Conservation (phyloP, 1,140 invertebrate species). For the Diabrotica undecimpunctata region DNA sequence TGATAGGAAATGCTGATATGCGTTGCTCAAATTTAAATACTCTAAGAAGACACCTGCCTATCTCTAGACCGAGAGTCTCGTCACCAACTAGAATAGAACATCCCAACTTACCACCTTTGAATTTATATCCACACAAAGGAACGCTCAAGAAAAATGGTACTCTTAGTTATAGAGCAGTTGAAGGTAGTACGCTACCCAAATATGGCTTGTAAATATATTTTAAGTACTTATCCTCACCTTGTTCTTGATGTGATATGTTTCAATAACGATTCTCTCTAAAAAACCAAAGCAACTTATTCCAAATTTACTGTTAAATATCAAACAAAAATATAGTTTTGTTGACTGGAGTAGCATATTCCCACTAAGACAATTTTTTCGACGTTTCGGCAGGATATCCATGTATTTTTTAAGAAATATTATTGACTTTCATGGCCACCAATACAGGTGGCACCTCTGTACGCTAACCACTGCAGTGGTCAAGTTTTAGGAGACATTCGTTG, state of each 20-base stretch:
- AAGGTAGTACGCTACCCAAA: conserved; percentile 39
- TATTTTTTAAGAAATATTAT: no score
- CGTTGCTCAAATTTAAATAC: conserved; percentile 42
- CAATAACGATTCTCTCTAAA: no score
- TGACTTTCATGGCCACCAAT: no score
- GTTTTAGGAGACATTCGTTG: no score
- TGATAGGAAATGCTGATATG: conserved; percentile 44
- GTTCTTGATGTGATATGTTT: not conserved
- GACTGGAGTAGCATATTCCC: no score
- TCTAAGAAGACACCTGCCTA: conserved; percentile 43
- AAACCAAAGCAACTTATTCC: no score
- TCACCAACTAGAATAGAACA: conserved; percentile 76
- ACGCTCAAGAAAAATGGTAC: conserved; percentile 40
- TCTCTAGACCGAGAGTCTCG: conserved; percentile 58
- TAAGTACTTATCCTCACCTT: not conserved
- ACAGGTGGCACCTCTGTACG: no score
- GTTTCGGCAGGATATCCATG: no score
- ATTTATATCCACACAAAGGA: conserved; percentile 59
- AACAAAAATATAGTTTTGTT: no score
- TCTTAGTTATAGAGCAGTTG: conserved; percentile 39
- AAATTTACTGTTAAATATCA: no score
- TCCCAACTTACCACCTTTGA: conserved; percentile 72
- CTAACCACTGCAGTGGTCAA: no score
- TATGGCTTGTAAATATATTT: conserved; percentile 30
- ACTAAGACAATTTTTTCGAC: no score